phyloP scores from a whole-genome alignment of 2,113 vertebrate genomes.

The Capricornis sumatraensis region DNA sequence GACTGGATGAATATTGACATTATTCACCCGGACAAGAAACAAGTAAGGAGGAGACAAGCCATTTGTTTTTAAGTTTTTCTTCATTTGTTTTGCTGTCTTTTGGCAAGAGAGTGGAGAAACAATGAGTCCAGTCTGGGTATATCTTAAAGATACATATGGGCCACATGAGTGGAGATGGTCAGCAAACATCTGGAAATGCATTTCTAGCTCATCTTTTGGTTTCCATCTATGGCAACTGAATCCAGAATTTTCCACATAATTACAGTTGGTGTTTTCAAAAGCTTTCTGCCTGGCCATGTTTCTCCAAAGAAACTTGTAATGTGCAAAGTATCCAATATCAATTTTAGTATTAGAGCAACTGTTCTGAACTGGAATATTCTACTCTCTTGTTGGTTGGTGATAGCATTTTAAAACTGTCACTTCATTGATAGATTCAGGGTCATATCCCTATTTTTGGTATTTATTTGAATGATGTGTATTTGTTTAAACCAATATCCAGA shows the following conservation, averaged over 20 bases:
- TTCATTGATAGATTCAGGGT: background rate
- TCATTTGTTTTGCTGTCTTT: background rate
- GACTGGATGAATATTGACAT: background rate
- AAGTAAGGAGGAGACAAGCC: background rate
- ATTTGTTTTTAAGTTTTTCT: background rate
- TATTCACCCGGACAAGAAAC: background rate
- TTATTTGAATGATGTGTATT: background rate
- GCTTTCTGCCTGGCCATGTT: background rate
- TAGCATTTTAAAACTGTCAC: background rate
- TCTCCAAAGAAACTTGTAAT: background rate
- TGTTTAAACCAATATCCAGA: slow-evolving; percentile 35
- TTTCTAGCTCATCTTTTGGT: background rate
- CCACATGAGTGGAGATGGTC: background rate
- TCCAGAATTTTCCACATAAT: background rate
- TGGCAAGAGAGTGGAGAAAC: background rate
- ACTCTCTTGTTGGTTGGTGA: background rate
- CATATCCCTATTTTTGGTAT: background rate
- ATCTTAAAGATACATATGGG: background rate
- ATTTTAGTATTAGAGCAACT: background rate
- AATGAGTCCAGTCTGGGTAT: background rate
- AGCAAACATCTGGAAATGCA: background rate
- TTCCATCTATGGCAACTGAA: background rate
- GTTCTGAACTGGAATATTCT: background rate
- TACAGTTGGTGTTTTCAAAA: background rate
- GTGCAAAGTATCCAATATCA: background rate